Evolutionary conservation across 2,113 vertebrate species (phyloP), one percentile per base, ranked within the genome.

Genomic region (Pachyramphus minor): DNA sequence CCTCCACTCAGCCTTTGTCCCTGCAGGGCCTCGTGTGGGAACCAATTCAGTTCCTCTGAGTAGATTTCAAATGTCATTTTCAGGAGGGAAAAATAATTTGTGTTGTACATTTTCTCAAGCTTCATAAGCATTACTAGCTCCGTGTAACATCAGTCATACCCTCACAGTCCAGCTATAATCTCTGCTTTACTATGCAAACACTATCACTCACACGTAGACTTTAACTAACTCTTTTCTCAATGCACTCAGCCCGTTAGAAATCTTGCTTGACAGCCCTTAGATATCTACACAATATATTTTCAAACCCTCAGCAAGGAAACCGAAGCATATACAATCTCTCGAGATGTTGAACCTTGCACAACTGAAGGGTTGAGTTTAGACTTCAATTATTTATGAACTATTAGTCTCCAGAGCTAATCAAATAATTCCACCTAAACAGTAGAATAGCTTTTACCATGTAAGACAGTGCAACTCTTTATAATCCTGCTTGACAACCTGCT

Each of bases 111-210:
- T 93, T 95, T 94, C 92, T 84, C 92, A 76, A 94, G 90, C 93
- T 90, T 82, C 84, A 73, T 90, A 84, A 91, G 89, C 71, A 72
- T 91, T 96, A 91, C 88, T 55, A 79, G 89, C 84, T 95, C 77
- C 49, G 66, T 79, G 8, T 35, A 93, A 59, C 86, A 95, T 97
- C 76, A 96, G 77, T 96, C 96, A 96, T 91, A 82, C 13, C 59
- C 95, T 93, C 75, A 60, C 85, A 93, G 94, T 87, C 94, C 95
- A 87, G 93, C 83, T 82, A 87, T 93, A 96, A 96, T 96, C 90
- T 75, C 90, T 81, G 84, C 64, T 93, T 94, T 91, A 45, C 93
- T 96, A 96, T 96, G 94, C 93, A 96, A 96, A 96, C 90, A 92
- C 91, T 59, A 94, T 97, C 94, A 75, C 83, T 96, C 96, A 92